phyloP scores from a whole-genome alignment of 2,113 vertebrate genomes.

The Megaceryle maxima region DNA sequence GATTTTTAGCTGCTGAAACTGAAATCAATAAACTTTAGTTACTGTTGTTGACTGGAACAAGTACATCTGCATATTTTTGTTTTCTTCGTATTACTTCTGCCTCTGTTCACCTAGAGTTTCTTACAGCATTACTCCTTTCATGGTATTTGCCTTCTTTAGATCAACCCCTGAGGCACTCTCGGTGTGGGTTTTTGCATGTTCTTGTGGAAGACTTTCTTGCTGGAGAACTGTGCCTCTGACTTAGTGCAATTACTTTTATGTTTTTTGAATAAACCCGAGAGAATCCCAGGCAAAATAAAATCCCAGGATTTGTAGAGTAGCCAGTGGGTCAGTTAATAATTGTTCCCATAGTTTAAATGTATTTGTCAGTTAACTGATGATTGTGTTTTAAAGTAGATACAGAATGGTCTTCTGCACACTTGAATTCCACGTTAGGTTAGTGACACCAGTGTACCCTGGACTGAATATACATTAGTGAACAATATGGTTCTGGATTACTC shows the following conservation, averaged over 20 bases:
- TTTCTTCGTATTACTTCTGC: not conserved
- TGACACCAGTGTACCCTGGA: fast-evolving
- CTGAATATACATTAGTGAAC: not conserved
- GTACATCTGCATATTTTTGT: constrained; percentile 49
- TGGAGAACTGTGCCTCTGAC: not conserved
- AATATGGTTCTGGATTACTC: not conserved
- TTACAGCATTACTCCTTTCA: not conserved
- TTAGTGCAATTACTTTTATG: not conserved
- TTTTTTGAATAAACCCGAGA: not conserved
- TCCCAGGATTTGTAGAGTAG: not conserved
- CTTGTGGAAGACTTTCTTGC: not conserved
- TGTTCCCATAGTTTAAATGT: not conserved
- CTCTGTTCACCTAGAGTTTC: not conserved
- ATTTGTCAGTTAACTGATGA: not conserved
- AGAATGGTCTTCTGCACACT: not conserved
- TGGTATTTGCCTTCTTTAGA: not conserved
- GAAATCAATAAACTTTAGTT: constrained; percentile 60
- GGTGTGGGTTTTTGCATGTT: not conserved
- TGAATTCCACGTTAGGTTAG: not conserved
- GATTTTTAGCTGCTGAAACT: constrained; percentile 61
- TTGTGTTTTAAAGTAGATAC: not conserved
- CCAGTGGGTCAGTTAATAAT: not conserved
- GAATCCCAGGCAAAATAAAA: not conserved
- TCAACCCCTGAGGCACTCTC: not conserved
- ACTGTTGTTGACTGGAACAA: constrained; percentile 32